These are phyloP conservation scores for Enteromius paludinosus DNA, from an alignment of 2,797 vertebrate species.

Conservation along the genomic window DNA sequence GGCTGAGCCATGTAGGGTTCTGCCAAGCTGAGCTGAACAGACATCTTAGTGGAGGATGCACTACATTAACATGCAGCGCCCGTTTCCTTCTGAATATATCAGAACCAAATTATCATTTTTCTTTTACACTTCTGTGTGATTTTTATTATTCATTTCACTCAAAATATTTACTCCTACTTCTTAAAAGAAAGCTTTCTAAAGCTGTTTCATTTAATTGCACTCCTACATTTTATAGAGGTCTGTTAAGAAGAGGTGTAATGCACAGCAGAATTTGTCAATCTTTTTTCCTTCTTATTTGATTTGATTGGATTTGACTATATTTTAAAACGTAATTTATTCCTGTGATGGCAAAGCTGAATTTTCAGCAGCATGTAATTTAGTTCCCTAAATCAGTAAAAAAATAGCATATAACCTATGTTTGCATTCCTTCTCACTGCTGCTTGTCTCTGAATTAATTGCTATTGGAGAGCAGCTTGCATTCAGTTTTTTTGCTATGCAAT, in stretches of 20 bases:
- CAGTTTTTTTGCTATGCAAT: not conserved
- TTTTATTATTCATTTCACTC: not conserved
- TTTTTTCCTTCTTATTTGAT: not conserved
- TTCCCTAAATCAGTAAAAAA: not conserved
- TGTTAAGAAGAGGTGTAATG: not conserved
- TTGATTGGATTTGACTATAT: not conserved
- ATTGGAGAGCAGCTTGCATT: conserved; percentile 2
- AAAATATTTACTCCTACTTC: not conserved
- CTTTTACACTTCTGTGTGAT: not conserved
- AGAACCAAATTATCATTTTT: not conserved
- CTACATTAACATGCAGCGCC: conserved; percentile 39
- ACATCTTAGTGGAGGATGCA: conserved; percentile 31
- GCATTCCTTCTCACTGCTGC: not conserved
- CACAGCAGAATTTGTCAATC: not conserved
- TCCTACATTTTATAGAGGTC: not conserved
- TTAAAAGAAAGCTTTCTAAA: conserved; percentile 14
- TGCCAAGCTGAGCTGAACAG: conserved; percentile 39
- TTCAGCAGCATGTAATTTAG: no score
- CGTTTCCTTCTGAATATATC: conserved; percentile 43
- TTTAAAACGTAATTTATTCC: not conserved
- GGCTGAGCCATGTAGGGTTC: conserved; percentile 21
- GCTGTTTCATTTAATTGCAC: not conserved
- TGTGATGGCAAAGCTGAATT: no score
- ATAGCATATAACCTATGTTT: not conserved
- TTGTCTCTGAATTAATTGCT: not conserved